These are phyloP conservation scores for Zoanthus gigantus DNA, from an alignment of 92 coral and sea anemone genomes.

Conservation along the genomic window DNA sequence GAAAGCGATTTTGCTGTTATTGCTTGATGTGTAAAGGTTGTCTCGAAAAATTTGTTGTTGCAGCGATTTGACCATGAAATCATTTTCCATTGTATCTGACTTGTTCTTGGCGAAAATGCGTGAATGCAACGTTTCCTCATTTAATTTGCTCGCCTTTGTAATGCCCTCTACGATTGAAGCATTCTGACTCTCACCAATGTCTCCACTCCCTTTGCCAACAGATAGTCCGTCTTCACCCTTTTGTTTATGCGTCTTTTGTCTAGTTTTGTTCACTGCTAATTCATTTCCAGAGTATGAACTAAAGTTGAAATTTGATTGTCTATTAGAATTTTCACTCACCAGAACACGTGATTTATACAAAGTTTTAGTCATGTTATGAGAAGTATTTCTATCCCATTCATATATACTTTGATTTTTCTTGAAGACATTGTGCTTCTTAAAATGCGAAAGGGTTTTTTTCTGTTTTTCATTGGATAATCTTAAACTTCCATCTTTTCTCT, in stretches of 20 bases:
- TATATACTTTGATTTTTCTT: background rate
- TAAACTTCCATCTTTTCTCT: constrained; percentile 51
- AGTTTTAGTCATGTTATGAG: background rate
- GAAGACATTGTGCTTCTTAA: background rate
- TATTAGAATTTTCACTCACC: background rate
- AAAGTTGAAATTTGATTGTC: background rate
- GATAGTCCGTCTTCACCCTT: background rate
- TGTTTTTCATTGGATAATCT: background rate
- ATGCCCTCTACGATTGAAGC: constrained; percentile 11
- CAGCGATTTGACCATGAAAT: background rate
- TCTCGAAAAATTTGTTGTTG: background rate
- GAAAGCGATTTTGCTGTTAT: background rate
- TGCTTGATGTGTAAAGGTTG: background rate
- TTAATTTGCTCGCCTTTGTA: background rate
- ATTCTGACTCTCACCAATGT: background rate
- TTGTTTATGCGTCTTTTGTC: background rate
- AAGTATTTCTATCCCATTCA: background rate
- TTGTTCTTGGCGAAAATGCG: background rate
- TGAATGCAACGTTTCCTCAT: background rate
- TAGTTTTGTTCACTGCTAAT: background rate
- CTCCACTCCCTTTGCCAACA: background rate
- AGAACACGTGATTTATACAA: background rate
- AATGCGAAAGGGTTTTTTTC: background rate
- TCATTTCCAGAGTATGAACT: constrained; percentile 3
- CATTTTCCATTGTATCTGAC: background rate